Evolutionary conservation across 1,140 invertebrate species (phyloP).

Genomic region (Anagrus nilaparvatae): DNA sequence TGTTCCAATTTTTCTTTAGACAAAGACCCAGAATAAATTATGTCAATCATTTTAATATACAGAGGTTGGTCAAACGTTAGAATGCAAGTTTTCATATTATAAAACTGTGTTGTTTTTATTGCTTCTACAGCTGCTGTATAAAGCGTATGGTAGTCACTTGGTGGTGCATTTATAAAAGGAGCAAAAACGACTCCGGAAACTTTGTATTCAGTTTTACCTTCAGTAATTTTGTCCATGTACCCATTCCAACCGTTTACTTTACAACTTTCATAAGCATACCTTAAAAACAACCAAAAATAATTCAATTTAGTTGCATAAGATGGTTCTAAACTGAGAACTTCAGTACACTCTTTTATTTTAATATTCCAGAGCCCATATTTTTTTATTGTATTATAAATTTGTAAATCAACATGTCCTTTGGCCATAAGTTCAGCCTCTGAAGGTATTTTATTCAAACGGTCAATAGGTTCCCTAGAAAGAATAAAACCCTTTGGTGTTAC

Average conservation of each 20-base stretch:
- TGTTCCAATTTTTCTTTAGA: constrained; percentile 7
- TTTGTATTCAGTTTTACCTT: constrained; percentile 2
- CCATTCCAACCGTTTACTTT: constrained; percentile 15
- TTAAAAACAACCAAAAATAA: constrained; percentile 14
- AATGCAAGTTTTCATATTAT: constrained; percentile 15
- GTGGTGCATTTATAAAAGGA: constrained; percentile 15
- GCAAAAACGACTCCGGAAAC: constrained; percentile 13
- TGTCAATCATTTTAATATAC: constrained; percentile 38
- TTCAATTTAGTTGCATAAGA: background rate
- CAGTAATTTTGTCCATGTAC: constrained; percentile 17
- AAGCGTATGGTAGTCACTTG: constrained; percentile 12
- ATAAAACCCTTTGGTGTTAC: constrained; percentile 10
- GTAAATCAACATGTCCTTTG: too few relatives aligned
- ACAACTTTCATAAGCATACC: constrained; percentile 6
- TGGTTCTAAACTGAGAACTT: too few relatives aligned
- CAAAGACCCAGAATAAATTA: constrained; percentile 19
- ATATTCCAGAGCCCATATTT: too few relatives aligned
- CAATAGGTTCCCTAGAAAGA: background rate
- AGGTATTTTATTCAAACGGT: constrained; percentile 1
- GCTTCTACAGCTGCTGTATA: constrained; percentile 16
- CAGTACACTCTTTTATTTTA: too few relatives aligned
- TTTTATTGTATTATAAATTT: too few relatives aligned
- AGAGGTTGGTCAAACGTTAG: constrained; percentile 23
- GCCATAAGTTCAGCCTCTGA: background rate
- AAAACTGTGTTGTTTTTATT: constrained; percentile 8